Evolutionary conservation across 2,113 vertebrate species (phyloP), one percentile per base, ranked within the genome.

Genomic region (Forbesichthys papilliferus): DNA sequence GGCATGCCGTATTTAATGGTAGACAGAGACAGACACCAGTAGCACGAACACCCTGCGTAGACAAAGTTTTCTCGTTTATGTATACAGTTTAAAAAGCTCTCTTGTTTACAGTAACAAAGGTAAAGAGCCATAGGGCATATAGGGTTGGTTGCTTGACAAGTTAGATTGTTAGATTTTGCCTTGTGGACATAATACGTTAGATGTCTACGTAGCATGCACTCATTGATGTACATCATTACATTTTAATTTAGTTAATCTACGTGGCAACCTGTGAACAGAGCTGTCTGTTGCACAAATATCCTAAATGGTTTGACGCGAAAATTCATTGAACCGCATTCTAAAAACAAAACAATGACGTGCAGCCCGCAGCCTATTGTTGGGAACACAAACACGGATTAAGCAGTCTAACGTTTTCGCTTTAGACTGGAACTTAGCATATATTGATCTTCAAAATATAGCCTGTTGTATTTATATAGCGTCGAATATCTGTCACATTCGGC

Each of bases 331-430:
- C 77, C 90, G 64, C 73, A 72, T 82, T 79, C 49, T 80, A 87
- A 90, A 27, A 92, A 92, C 84, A 92, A 54, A 52, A 74, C 77
- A 77, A 49, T 89, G 88, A 91, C 88, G 87, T 80, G 75, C 85
- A 63, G 70, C 84, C 88, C 86, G 68, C 85, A 89, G 80, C 58
- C 0, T 1, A 4, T 5, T 92, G 88, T 91, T 91, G 83, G 62
- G 75, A 74, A 83, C 86, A 86, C 83, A 92, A 91, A 90, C 82
- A 88, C 48, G 0, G n/a, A 27, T 27, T 1, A 27, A 27, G 27
- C 42, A 60, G 34, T 48, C 52, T 53, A 57, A 11, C 36, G 34
- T 18, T 56, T 58, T 49, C 68, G 61, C 69, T 77, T 69, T 77
- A 42, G 66, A 10, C 18, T 34, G 18, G 60, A 3, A 54, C 4